Percentiles rank a stretch among this genome's conserved stretches.
phyloP scores from a whole-genome alignment of 1,140 invertebrate genomes.

The Drosophila willistoni region DNA sequence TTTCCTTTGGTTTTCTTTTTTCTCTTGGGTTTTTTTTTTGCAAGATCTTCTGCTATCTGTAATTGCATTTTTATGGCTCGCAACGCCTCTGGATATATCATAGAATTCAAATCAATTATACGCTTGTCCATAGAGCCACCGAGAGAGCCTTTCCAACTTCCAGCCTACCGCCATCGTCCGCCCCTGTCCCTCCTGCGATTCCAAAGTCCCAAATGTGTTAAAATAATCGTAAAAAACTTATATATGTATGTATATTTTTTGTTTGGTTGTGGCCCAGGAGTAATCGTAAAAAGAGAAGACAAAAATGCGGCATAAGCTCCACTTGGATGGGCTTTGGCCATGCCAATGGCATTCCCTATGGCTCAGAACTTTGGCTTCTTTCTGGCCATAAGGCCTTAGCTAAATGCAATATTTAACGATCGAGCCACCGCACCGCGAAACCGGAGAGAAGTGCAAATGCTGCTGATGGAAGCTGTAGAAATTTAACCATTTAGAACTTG shows the following conservation, averaged over 20 bases:
- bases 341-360: conserved; percentile 8
- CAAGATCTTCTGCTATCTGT: conserved; percentile 19
- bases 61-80: conserved; percentile 61
- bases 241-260: background rate
- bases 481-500: background rate
- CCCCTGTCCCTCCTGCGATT: background rate
- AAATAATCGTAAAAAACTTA: conserved; percentile 69
- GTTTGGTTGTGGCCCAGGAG: conserved; percentile 8
- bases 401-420: conserved; percentile 77
- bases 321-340: background rate
- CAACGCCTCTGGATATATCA: conserved; percentile 64
- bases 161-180: background rate
- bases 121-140: conserved; percentile 57
- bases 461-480: background rate
- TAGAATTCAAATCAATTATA: conserved; percentile 74
- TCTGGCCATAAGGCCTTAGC: conserved; percentile 36
- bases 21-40: conserved; percentile 15
- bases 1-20: background rate
- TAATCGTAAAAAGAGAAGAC: conserved; percentile 51
- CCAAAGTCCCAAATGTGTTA: conserved; percentile 60
- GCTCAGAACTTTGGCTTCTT: conserved; percentile 17
- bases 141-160: conserved; percentile 4
- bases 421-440: conserved; percentile 31
- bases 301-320: conserved; percentile 42
- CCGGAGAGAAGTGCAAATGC: background rate